Evolutionary conservation across 30 jellyfish, hydroid and myxozoan species (phyloP).

Genomic region (Chironex yamaguchii): DNA sequence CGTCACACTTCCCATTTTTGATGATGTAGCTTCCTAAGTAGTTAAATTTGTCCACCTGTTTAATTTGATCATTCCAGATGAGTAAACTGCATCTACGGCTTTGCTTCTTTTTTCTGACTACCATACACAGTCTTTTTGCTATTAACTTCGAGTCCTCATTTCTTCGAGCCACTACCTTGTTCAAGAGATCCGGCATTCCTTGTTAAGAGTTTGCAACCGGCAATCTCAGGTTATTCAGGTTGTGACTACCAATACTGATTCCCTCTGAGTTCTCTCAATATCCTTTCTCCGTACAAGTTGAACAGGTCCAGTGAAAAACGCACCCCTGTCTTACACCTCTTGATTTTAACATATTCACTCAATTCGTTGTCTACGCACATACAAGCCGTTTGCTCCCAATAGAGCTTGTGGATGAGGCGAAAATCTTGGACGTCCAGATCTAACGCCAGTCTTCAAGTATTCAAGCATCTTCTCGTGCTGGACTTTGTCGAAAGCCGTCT

Average conservation of each 20-base stretch:
- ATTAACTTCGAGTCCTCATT: neutral
- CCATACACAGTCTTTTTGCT: neutral
- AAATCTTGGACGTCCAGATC: constrained; percentile 2
- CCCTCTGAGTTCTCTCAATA: constrained; percentile 1
- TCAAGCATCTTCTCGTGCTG: neutral
- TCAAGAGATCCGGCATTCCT: constrained; percentile 25
- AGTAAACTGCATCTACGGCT: neutral
- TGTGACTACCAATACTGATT: constrained; percentile 2
- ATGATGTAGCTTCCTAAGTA: constrained; percentile 31
- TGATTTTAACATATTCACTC: neutral
- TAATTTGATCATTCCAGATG: neutral
- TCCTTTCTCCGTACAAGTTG: neutral
- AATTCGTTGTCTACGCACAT: neutral
- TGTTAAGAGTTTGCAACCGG: constrained; percentile 28
- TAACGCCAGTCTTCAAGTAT: neutral
- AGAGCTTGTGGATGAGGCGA: constrained; percentile 11
- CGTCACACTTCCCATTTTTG: neutral
- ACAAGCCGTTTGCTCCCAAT: constrained; percentile 29
- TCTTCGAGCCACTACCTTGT: constrained; percentile 3
- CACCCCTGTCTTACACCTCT: neutral
- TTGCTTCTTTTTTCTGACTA: neutral
- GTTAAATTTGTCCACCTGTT: constrained; percentile 28
- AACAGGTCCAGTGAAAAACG: neutral
- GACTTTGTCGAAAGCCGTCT: neutral
- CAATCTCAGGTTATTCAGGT: constrained; percentile 29